Evolutionary conservation across 2,797 vertebrate species (phyloP).

Genomic region (Spinus olivaceus): DNA sequence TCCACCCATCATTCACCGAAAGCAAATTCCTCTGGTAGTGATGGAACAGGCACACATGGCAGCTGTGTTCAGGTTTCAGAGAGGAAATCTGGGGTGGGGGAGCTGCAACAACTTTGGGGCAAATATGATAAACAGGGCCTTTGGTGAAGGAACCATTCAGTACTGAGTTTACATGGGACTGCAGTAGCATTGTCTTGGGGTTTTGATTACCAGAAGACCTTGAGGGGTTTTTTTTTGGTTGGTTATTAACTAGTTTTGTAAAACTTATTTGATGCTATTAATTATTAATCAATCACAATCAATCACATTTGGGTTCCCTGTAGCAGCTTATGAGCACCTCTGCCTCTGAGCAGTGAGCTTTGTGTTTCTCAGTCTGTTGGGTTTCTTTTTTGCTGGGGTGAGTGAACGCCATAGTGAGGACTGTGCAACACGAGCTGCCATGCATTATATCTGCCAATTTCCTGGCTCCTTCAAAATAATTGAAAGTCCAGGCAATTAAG

Average conservation of each 20-base stretch:
- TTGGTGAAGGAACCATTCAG: neutral
- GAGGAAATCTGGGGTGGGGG: neutral
- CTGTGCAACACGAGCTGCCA: rapidly evolving
- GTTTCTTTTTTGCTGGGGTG: neutral
- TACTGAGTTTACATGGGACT: neutral
- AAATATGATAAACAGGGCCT: neutral
- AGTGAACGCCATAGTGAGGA: rapidly evolving
- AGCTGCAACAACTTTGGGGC: neutral
- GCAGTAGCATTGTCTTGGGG: neutral
- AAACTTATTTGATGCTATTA: neutral
- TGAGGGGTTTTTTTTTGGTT: neutral
- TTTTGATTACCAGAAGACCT: neutral
- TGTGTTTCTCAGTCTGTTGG: neutral
- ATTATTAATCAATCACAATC: neutral
- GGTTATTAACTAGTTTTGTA: neutral
- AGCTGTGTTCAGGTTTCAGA: neutral
- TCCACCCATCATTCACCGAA: neutral
- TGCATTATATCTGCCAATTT: neutral
- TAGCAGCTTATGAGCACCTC: neutral
- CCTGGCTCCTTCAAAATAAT: neutral
- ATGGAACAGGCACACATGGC: neutral
- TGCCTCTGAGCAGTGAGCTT: neutral
- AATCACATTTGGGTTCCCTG: neutral
- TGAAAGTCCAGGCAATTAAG: neutral
- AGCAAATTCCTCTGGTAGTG: neutral